phyloP scores from a whole-genome alignment of 2,113 vertebrate genomes.

The Hypocryptadius cinnamomeus region DNA sequence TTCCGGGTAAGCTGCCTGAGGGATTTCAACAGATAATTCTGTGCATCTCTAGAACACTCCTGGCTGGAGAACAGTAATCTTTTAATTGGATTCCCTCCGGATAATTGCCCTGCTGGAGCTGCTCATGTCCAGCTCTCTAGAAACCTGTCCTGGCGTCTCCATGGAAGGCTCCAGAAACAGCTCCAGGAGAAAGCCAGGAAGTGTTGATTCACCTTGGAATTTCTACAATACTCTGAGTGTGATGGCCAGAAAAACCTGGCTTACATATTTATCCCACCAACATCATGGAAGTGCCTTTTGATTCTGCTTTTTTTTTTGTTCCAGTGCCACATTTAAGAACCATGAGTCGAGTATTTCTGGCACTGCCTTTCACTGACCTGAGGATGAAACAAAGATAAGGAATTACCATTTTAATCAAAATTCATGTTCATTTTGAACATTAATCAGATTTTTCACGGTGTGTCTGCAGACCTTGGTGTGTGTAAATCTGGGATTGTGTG shows the following conservation, averaged over 20 bases:
- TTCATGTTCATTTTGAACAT: not conserved
- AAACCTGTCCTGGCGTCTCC: not conserved
- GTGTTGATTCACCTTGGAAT: not conserved
- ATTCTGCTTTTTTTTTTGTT: not conserved
- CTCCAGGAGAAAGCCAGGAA: not conserved
- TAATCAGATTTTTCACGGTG: not conserved
- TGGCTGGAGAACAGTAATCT: slow-evolving; percentile 3
- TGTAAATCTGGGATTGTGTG: not conserved
- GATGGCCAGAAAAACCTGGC: not conserved
- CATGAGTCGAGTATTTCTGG: not conserved
- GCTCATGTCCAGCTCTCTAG: not conserved
- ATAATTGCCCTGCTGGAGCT: not conserved
- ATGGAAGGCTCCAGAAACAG: not conserved
- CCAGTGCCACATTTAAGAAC: not conserved
- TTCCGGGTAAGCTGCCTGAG: slow-evolving; percentile 5
- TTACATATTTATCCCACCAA: not conserved
- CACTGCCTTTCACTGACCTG: not conserved
- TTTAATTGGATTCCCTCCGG: not conserved
- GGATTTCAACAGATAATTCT: slow-evolving; percentile 1
- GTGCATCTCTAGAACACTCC: not conserved
- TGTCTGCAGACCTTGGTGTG: not conserved
- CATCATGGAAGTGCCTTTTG: not conserved
- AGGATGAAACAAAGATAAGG: not conserved
- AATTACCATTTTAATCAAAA: not conserved
- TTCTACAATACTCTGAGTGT: not conserved